Conservation (phyloP, 2,888 invertebrate species). For the Melinaea marsaeus region DNA sequence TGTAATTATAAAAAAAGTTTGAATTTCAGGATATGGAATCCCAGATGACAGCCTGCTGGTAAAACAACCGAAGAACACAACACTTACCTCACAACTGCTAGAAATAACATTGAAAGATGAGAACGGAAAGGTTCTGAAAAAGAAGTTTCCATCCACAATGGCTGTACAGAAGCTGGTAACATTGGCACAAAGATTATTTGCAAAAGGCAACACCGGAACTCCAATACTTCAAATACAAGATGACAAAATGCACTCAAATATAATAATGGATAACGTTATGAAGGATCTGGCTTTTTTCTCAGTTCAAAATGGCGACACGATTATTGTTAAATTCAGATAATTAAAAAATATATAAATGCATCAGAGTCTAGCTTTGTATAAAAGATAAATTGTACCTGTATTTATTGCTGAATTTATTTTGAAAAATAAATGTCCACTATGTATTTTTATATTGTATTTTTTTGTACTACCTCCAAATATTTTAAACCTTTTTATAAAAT, state of each 20-base stretch:
- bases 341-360: conserved; percentile 30
- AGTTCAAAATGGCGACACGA: conserved; percentile 88
- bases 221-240: conserved; percentile 75
- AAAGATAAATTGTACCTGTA: conserved; percentile 65
- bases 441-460: conserved; percentile 55
- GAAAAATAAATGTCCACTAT: conserved; percentile 60
- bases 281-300: conserved; percentile 91
- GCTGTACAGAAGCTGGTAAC: conserved; percentile 89
- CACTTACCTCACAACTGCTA: conserved; percentile 84
- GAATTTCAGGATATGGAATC: conserved; percentile 85
- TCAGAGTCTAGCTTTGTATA: conserved; percentile 60
- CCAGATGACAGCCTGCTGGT: conserved; percentile 86
- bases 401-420: conserved; percentile 60
- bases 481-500: background rate
- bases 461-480: conserved; percentile 22
- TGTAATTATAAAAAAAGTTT: background rate
- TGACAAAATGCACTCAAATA: conserved; percentile 80
- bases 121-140: conserved; percentile 79
- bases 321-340: conserved; percentile 82
- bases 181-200: conserved; percentile 86
- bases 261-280: conserved; percentile 87
- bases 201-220: conserved; percentile 57
- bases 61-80: conserved; percentile 69
- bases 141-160: conserved; percentile 87
- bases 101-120: conserved; percentile 74